A percentile compares a stretch with the other conserved stretches of the same genome.
Evolutionary conservation across 2,797 vertebrate genomes (phyloP).

Genomic region (Sylvia borin): DNA sequence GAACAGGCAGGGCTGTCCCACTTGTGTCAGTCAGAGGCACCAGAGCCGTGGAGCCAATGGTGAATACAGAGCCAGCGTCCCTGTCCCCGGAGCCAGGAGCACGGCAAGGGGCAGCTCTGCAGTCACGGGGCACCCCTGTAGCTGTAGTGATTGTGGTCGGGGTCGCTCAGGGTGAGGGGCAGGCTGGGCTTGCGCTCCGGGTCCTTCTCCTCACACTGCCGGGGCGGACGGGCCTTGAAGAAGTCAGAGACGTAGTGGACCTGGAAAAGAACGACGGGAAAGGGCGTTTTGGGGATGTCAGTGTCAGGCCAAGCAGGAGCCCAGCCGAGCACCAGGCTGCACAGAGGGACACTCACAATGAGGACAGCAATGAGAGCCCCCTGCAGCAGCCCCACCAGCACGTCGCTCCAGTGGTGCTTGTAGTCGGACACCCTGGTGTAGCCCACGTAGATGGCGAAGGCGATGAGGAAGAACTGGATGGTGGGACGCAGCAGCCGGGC

Average conservation of each 20-base stretch:
- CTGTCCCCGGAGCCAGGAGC: not conserved
- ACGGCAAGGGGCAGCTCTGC: not conserved
- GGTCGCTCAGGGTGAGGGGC: slow-evolving; percentile 78
- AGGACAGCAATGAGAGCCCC: slow-evolving; percentile 87
- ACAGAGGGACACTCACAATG: slow-evolving; percentile 77
- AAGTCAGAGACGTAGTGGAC: slow-evolving; percentile 89
- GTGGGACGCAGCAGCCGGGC: slow-evolving; percentile 89
- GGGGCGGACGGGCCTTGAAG: slow-evolving; percentile 84
- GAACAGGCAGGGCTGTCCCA: not conserved
- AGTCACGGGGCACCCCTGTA: slow-evolving; percentile 75
- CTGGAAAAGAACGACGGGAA: slow-evolving; percentile 49
- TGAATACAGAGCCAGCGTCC: not conserved
- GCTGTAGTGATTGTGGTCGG: slow-evolving; percentile 84
- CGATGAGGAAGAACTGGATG: slow-evolving; percentile 90
- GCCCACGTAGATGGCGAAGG: slow-evolving; percentile 91
- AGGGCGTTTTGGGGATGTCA: not conserved
- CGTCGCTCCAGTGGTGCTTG: slow-evolving; percentile 95
- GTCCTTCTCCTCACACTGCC: slow-evolving; percentile 72
- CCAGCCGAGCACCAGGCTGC: accelerated
- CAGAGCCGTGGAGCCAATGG: not conserved
- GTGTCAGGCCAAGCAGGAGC: accelerated
- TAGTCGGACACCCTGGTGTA: slow-evolving; percentile 92
- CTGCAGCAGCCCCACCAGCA: slow-evolving; percentile 89
- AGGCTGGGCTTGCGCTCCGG: slow-evolving; percentile 84
- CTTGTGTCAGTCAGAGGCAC: not conserved